Evolutionary conservation across 2,888 invertebrate species (phyloP), one percentile per base, ranked within the genome.

Genomic region (Cantharis lateralis): DNA sequence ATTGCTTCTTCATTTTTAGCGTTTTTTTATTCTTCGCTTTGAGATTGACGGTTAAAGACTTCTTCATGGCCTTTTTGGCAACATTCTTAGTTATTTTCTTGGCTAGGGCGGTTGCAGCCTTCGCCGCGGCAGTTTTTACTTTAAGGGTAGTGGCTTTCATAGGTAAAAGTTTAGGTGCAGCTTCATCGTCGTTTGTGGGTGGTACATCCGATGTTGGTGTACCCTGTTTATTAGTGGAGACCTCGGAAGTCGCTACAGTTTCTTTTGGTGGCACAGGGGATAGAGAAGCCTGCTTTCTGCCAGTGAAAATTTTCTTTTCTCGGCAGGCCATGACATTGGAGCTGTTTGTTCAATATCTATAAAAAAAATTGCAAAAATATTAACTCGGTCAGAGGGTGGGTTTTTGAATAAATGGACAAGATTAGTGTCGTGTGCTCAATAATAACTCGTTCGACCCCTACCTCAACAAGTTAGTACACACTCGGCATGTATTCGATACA

Each of bases 241-340:
- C 82, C 80, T 84, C 81, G 78, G 77, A 73, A 32, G 76, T 20
- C 69, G 79, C 78, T 71, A 80, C 76, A 72, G 80, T 79, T 76
- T 87, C 87, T 83, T 85, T 87, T 11, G 84, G 80, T 26, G 85
- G 84, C 71, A 84, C 78, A 72, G 86, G 83, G 15, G 85, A 85
- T 76, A 84, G 80, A 63, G 83, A 79, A 71, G 83, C 81, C 82
- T 84, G 85, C 84, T 88, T 88, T 83, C 86, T 87, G 78, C 84
- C 85, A 81, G 86, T 72, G 73, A 85, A 82, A 82, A 84, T 80
- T 82, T 87, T 88, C 83, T 86, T 88, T 81, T 88, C 87, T 81
- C 88, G 87, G 84, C 86, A 87, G 85, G 89, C 88, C 89, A 89
- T 89, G 83, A 86, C 87, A 88, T 87, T 84, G 81, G 81, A 80